A percentile compares a stretch with the other conserved stretches of the same genome.
These are phyloP conservation scores for Engraulis encrasicolus DNA, from an alignment of 2,113 vertebrate species.

Conservation along the genomic window DNA sequence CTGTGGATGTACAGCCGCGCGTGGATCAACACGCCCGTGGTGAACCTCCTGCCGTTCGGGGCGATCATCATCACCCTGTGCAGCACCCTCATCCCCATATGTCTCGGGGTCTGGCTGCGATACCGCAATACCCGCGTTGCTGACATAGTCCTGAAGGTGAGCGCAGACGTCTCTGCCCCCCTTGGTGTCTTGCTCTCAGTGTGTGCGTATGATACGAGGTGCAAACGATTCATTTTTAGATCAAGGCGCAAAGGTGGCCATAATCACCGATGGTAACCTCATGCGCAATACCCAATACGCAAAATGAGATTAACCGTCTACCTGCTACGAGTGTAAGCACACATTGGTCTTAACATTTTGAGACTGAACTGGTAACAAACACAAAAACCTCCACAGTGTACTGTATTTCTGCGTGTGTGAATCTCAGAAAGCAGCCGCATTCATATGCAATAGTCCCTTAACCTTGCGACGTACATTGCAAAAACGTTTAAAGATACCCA, in stretches of 20 bases:
- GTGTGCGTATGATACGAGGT: too few species aligned
- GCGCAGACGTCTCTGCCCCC: not conserved
- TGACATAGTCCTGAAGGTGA: slow-evolving; percentile 90
- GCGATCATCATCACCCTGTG: slow-evolving; percentile 92
- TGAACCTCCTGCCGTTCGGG: slow-evolving; percentile 88
- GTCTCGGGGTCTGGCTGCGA: slow-evolving; percentile 85
- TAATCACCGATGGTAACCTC: not conserved
- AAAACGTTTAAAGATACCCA: too few species aligned
- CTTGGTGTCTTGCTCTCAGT: not conserved
- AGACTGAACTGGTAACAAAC: not conserved
- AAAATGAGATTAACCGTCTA: not conserved
- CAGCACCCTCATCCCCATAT: slow-evolving; percentile 94
- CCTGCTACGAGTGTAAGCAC: not conserved
- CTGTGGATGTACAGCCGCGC: slow-evolving; percentile 95
- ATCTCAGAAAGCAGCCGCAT: not conserved
- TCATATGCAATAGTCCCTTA: not conserved
- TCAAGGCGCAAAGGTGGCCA: too few species aligned
- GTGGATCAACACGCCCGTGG: slow-evolving; percentile 94
- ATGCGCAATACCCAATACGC: not conserved
- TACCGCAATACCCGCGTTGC: slow-evolving; percentile 83
- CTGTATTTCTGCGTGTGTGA: not conserved
- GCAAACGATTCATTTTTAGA: too few species aligned
- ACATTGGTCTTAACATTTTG: not conserved
- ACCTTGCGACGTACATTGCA: too few species aligned
- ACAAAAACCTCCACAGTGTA: not conserved